Percentiles rank a stretch among this genome's conserved stretches.
phyloP scores from a whole-genome alignment of 2,113 vertebrate genomes.

The Setophaga coronata region DNA sequence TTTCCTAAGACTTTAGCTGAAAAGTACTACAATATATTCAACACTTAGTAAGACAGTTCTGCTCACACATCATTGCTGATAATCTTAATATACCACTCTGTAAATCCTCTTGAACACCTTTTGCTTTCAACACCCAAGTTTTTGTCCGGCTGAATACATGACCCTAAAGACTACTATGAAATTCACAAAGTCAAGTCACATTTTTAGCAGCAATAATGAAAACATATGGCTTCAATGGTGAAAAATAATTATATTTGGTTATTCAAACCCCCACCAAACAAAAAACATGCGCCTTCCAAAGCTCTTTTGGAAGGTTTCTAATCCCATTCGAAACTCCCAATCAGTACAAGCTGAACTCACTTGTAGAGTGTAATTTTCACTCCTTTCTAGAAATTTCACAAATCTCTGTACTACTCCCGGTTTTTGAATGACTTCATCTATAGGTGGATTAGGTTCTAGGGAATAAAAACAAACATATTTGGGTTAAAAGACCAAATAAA shows the following conservation, averaged over 20 bases:
- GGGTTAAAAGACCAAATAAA: neutral
- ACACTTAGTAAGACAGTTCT: neutral
- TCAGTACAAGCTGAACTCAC: constrained; percentile 64
- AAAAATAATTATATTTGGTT: neutral
- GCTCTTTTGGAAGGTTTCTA: neutral
- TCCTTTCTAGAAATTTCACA: constrained; percentile 90
- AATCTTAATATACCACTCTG: neutral
- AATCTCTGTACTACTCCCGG: constrained; percentile 88
- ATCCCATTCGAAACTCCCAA: neutral
- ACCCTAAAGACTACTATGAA: neutral
- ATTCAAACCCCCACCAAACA: neutral
- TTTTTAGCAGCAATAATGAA: neutral
- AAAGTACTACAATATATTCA: neutral
- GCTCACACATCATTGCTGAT: neutral
- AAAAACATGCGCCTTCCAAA: neutral
- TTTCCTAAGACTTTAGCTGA: neutral
- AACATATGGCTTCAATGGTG: neutral
- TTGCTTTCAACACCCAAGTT: neutral
- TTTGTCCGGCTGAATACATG: neutral
- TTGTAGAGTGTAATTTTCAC: constrained; percentile 89
- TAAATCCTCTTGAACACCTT: neutral
- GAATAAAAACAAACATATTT: constrained; percentile 15
- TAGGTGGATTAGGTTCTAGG: constrained; percentile 91
- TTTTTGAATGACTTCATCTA: constrained; percentile 92
- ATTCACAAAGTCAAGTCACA: neutral